Conservation (phyloP, 2,888 invertebrate species). For the Drosophila anomelani region DNA sequence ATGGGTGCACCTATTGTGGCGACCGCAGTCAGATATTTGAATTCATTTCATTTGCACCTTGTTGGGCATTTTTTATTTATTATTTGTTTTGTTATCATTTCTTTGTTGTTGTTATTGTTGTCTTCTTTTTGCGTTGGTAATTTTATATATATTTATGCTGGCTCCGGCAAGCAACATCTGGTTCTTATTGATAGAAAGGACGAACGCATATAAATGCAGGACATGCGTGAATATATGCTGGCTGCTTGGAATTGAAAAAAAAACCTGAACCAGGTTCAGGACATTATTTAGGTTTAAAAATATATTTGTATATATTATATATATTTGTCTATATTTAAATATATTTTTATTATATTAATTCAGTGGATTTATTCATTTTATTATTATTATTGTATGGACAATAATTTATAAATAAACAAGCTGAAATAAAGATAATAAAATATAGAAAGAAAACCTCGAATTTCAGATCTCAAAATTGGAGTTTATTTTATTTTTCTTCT, state of each 20-base stretch:
- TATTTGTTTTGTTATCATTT: conserved; percentile 33
- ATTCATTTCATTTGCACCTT: conserved; percentile 80
- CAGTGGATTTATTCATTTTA: too few relatives aligned
- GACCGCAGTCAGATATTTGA: conserved; percentile 67
- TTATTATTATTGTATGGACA: too few relatives aligned
- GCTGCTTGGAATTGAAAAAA: not conserved
- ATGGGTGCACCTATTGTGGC: conserved; percentile 52
- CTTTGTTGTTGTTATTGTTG: not conserved
- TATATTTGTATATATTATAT: not conserved
- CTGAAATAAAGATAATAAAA: too few relatives aligned
- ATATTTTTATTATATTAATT: too few relatives aligned
- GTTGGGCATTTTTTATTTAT: conserved; percentile 67
- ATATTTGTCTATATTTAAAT: too few relatives aligned
- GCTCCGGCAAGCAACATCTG: conserved; percentile 27
- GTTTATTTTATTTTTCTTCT: not conserved
- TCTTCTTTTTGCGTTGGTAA: conserved; percentile 42
- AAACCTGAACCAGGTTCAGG: not conserved
- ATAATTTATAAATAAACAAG: too few relatives aligned
- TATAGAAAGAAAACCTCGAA: not conserved
- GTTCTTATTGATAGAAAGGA: conserved; percentile 15
- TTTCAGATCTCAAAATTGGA: not conserved
- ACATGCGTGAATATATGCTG: conserved; percentile 17
- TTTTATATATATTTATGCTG: conserved; percentile 40
- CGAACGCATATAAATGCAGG: not conserved
- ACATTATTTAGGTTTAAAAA: not conserved